Percentiles rank a stretch among this genome's conserved stretches.
Evolutionary conservation across 1,140 invertebrate genomes (phyloP).

Genomic region (Drosophila kurseongensis): DNA sequence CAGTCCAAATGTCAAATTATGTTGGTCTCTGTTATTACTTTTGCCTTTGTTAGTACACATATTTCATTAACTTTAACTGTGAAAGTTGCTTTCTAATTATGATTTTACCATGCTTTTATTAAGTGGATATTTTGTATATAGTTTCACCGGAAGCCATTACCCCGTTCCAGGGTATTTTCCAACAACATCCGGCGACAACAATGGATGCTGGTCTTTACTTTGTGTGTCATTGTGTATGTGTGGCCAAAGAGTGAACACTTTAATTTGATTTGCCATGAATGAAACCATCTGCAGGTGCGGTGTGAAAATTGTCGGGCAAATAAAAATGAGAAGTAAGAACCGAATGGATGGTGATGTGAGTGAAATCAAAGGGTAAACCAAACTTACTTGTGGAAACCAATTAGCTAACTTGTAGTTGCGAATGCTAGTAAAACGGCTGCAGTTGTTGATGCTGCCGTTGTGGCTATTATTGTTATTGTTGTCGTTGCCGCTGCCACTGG

Average conservation of each 20-base stretch:
- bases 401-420: constrained; percentile 64
- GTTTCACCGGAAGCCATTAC: not conserved
- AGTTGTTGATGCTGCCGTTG: constrained; percentile 26
- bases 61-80: not conserved
- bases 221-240: constrained; percentile 28
- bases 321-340: constrained; percentile 29
- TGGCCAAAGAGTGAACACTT: constrained; percentile 63
- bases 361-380: constrained; percentile 44
- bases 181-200: constrained; percentile 15
- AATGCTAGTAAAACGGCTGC: constrained; percentile 45
- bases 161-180: not conserved
- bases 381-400: constrained; percentile 79
- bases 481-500: constrained; percentile 27
- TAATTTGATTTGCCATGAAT: constrained; percentile 75
- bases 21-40: not conserved
- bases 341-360: not conserved
- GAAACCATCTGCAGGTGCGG: constrained; percentile 22
- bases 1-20: too few species aligned
- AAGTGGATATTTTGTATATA: too few species aligned
- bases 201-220: constrained; percentile 14
- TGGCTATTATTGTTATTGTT: constrained; percentile 25
- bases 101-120: not conserved
- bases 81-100: not conserved
- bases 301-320: constrained; percentile 47
- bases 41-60: not conserved